Evolutionary conservation across 1,140 invertebrate genomes (phyloP).

Genomic region (Trichonephila clavata): DNA sequence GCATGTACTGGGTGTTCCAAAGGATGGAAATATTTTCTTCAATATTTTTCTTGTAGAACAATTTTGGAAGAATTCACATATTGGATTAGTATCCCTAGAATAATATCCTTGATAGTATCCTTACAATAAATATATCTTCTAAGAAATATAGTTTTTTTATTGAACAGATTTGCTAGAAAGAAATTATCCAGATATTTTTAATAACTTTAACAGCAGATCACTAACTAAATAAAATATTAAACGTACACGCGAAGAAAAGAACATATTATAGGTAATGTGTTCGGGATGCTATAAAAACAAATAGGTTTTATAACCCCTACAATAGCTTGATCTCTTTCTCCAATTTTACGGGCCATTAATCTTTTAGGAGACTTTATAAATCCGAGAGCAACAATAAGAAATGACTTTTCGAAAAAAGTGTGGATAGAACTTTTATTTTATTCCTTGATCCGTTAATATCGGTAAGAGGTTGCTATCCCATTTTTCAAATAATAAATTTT

Average conservation of each 20-base stretch:
- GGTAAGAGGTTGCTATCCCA: background rate
- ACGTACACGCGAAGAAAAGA: background rate
- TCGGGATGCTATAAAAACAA: background rate
- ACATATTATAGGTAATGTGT: background rate
- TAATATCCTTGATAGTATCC: no score
- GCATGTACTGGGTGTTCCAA: no score
- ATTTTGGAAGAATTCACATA: no score
- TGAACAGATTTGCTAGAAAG: no score
- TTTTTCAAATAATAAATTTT: background rate
- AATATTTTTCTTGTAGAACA: no score
- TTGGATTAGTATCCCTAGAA: no score
- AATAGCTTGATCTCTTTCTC: conserved; percentile 12
- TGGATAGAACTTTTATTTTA: conserved; percentile 18
- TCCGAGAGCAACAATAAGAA: background rate
- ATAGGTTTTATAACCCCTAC: background rate
- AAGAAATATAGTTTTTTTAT: no score
- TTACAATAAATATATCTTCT: no score
- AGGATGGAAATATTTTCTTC: no score
- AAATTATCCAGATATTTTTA: no score
- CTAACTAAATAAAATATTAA: no score
- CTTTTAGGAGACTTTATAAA: background rate
- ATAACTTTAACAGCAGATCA: no score
- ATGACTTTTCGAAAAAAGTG: background rate
- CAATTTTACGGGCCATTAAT: conserved; percentile 27
- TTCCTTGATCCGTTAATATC: background rate